A percentile compares a stretch with the other conserved stretches of the same genome.
phyloP scores from a whole-genome alignment of 2,888 invertebrate species.

The Lasioglossum vierecki region DNA sequence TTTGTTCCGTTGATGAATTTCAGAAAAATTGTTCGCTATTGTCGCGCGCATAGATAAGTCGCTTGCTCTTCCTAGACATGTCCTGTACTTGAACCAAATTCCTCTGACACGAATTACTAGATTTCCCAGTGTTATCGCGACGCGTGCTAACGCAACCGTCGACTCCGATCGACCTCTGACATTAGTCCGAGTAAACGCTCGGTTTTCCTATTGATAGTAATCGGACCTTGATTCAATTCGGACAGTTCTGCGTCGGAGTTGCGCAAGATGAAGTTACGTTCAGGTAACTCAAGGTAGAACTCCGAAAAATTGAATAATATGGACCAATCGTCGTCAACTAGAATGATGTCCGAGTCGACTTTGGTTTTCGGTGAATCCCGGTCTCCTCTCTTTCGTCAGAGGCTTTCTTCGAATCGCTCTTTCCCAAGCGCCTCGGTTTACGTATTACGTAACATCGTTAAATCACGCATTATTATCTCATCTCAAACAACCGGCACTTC shows the following conservation, averaged over 20 bases:
- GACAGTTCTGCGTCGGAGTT: constrained; percentile 32
- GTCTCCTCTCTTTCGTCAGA: no score
- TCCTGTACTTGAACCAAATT: background rate
- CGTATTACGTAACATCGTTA: background rate
- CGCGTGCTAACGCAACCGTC: background rate
- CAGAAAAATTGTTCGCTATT: background rate
- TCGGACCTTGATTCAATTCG: constrained; percentile 55
- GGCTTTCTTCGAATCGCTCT: background rate
- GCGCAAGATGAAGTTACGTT: constrained; percentile 31
- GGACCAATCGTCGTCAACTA: no score
- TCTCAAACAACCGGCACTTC: background rate
- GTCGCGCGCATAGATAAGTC: background rate
- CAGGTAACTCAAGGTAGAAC: background rate
- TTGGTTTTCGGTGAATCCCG: background rate
- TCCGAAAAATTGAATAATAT: background rate
- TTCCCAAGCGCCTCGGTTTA: background rate
- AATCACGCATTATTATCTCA: background rate
- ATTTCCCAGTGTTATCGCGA: background rate
- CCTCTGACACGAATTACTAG: background rate
- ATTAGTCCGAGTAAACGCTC: constrained; percentile 24
- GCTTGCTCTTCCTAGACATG: background rate
- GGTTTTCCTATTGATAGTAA: constrained; percentile 30
- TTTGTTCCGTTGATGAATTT: background rate
- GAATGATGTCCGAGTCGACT: background rate
- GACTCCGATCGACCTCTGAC: constrained; percentile 37